Conservation (phyloP, 2,888 invertebrate species). For the Emmelina monodactyla region DNA sequence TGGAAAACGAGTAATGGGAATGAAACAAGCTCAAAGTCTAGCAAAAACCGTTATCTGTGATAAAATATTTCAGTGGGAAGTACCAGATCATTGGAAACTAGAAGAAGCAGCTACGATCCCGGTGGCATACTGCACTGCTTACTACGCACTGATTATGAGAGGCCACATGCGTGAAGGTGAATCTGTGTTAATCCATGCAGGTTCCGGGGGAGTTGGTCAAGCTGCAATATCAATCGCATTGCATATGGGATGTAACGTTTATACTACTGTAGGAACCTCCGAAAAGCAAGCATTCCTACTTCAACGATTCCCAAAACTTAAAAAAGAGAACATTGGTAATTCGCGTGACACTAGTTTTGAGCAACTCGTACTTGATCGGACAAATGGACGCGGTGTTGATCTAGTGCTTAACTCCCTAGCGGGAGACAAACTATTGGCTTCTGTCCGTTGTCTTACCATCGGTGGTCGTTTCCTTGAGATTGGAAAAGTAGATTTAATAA, state of each 20-base stretch:
- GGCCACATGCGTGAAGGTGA: conserved; percentile 87
- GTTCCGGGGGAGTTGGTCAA: conserved; percentile 96
- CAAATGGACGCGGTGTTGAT: conserved; percentile 91
- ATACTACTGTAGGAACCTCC: conserved; percentile 88
- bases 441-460: conserved; percentile 88
- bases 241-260: conserved; percentile 87
- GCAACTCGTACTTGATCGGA: conserved; percentile 83
- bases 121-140: conserved; percentile 90
- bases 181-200: conserved; percentile 91
- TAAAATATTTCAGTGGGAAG: conserved; percentile 85
- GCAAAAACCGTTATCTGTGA: conserved; percentile 90
- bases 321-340: conserved; percentile 84
- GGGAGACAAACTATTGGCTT: conserved; percentile 93
- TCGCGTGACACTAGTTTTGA: conserved; percentile 93
- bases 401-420: conserved; percentile 95
- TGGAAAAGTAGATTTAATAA: conserved; percentile 95
- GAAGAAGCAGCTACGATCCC: conserved; percentile 95
- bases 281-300: conserved; percentile 90
- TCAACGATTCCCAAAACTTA: conserved; percentile 78
- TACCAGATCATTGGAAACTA: conserved; percentile 87
- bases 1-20: conserved; percentile 90
- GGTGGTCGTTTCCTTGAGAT: conserved; percentile 98
- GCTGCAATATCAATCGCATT: conserved; percentile 95
- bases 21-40: conserved; percentile 87
- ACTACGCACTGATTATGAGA: conserved; percentile 89